Evolutionary conservation across 2,113 vertebrate species (phyloP).

Genomic region (Puffinus mauretanicus): DNA sequence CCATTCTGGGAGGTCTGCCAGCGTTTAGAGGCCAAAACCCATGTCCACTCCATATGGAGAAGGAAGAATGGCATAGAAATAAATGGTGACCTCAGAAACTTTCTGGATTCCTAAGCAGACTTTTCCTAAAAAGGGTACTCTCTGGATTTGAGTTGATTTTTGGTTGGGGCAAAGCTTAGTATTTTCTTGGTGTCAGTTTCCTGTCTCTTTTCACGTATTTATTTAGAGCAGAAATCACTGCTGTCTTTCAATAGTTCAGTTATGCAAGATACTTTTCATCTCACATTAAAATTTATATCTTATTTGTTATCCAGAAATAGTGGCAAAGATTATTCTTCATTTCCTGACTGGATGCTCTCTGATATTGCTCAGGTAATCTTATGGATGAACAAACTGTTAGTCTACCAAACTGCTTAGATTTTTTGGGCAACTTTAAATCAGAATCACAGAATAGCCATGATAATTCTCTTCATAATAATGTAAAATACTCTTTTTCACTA

Average conservation of each 20-base stretch:
- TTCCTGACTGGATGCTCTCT: slow-evolving; percentile 50
- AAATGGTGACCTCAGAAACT: slow-evolving; percentile 41
- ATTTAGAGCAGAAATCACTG: slow-evolving; percentile 33
- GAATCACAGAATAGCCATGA: background rate
- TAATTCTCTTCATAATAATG: background rate
- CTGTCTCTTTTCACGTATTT: background rate
- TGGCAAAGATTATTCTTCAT: slow-evolving; percentile 63
- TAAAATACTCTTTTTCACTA: background rate
- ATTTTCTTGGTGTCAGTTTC: slow-evolving; percentile 10
- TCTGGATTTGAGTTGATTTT: background rate
- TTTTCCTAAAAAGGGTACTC: slow-evolving; percentile 3
- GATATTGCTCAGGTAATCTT: slow-evolving; percentile 40
- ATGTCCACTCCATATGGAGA: slow-evolving; percentile 55
- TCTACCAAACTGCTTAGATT: background rate
- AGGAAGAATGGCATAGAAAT: slow-evolving; percentile 13
- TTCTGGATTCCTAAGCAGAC: background rate
- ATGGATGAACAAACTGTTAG: slow-evolving; percentile 27
- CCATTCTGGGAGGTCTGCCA: slow-evolving; percentile 56
- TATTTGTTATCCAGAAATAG: slow-evolving; percentile 59
- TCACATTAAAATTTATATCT: slow-evolving; percentile 63
- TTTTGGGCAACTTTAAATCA: slow-evolving; percentile 18
- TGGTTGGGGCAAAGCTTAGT: background rate
- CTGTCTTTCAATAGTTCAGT: slow-evolving; percentile 24
- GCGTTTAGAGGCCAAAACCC: slow-evolving; percentile 42
- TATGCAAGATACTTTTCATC: slow-evolving; percentile 51